Percentiles rank a stretch among this genome's conserved stretches.
These are phyloP conservation scores for Muscina levida DNA, from an alignment of 2,888 invertebrate species.

Conservation along the genomic window DNA sequence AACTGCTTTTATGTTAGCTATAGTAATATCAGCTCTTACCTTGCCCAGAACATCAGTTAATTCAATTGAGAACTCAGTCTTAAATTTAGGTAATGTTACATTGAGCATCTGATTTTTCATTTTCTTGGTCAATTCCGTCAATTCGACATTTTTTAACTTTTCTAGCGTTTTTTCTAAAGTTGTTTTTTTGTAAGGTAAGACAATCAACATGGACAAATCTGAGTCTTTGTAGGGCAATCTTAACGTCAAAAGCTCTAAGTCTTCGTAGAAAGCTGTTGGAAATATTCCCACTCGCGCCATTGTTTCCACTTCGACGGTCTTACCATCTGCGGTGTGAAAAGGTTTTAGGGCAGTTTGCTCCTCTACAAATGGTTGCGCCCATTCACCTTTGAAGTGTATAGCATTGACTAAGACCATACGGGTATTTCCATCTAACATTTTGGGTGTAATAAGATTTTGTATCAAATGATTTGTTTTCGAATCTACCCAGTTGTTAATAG, in stretches of 20 bases:
- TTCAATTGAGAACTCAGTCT: slow-evolving; percentile 86
- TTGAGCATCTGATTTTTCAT: slow-evolving; percentile 76
- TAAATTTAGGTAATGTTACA: slow-evolving; percentile 89
- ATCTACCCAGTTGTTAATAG: slow-evolving; percentile 91
- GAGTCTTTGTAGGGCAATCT: slow-evolving; percentile 86
- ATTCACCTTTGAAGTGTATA: slow-evolving; percentile 91
- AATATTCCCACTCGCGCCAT: slow-evolving; percentile 82
- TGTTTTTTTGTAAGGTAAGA: slow-evolving; percentile 86
- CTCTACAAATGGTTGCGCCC: slow-evolving; percentile 85
- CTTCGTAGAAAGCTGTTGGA: slow-evolving; percentile 70
- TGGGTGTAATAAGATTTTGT: slow-evolving; percentile 85
- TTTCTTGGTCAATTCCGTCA: slow-evolving; percentile 82
- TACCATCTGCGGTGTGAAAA: slow-evolving; percentile 84
- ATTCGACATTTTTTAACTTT: slow-evolving; percentile 82
- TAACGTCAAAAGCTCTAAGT: slow-evolving; percentile 79
- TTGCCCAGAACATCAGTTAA: slow-evolving; percentile 82
- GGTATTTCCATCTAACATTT: slow-evolving; percentile 81
- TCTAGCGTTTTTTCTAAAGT: slow-evolving; percentile 84
- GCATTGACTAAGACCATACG: slow-evolving; percentile 90
- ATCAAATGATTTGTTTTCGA: slow-evolving; percentile 90
- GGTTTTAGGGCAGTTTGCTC: slow-evolving; percentile 82
- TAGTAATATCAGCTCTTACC: slow-evolving; percentile 75
- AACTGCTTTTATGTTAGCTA: background rate
- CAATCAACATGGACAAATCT: slow-evolving; percentile 87
- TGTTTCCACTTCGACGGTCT: slow-evolving; percentile 83